phyloP scores from a whole-genome alignment of 2,797 vertebrate species.

The Loris lydekkerianus region DNA sequence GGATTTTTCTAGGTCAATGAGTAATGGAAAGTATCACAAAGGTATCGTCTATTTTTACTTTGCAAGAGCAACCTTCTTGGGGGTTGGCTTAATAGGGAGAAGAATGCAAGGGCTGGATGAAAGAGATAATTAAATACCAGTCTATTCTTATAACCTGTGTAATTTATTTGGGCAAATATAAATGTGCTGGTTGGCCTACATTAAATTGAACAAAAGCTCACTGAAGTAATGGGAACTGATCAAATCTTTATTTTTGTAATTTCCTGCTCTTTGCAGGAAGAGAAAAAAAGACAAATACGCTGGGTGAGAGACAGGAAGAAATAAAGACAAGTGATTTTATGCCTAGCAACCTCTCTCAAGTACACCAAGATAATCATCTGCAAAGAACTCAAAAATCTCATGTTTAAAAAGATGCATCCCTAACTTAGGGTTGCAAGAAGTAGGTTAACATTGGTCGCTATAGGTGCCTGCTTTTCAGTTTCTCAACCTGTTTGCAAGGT shows the following conservation, averaged over 20 bases:
- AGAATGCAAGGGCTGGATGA: conserved; percentile 23
- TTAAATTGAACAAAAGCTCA: conserved; percentile 43
- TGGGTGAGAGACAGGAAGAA: conserved; percentile 75
- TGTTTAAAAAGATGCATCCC: conserved; percentile 19
- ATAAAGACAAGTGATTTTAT: conserved; percentile 43
- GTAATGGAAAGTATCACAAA: conserved; percentile 68
- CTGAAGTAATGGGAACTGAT: conserved; percentile 65
- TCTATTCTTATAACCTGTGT: background rate
- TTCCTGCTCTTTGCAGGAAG: conserved; percentile 72
- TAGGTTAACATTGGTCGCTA: background rate
- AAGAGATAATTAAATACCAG: conserved; percentile 59
- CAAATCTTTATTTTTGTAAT: conserved; percentile 61
- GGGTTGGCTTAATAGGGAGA: background rate
- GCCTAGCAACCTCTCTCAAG: conserved; percentile 1
- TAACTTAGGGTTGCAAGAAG: background rate
- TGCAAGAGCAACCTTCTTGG: conserved; percentile 1
- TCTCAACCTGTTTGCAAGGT: background rate
- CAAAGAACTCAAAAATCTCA: background rate
- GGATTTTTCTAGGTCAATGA: conserved; percentile 77
- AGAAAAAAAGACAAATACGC: conserved; percentile 47
- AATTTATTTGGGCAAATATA: conserved; percentile 22
- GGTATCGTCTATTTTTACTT: conserved; percentile 66
- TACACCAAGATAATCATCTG: conserved; percentile 32
- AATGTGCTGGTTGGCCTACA: background rate
- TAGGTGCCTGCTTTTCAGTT: background rate